Evolutionary conservation across 1,140 invertebrate species (phyloP), one percentile per base, ranked within the genome.

Genomic region (Papilio polyxenes): DNA sequence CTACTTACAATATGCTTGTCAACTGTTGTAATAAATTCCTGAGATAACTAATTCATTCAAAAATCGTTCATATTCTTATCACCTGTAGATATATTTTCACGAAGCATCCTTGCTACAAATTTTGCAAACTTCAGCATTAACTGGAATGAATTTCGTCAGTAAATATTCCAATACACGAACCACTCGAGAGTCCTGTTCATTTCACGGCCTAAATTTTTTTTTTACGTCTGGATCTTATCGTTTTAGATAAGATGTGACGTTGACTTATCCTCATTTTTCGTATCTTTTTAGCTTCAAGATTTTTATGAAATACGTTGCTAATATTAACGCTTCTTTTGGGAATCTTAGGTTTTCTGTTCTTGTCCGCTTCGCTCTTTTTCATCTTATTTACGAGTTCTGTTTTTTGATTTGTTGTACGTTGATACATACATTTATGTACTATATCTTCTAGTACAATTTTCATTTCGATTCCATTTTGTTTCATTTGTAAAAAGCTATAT

Each of bases 191-290:
- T 15, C 44, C 20, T 48, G 48, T 77, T 77, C 49, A 77, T 77
- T 77, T 77, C 49, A 23, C 49, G 11, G 11, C 20, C 48, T 48
- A 75, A 20, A 77, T 31, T 77, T 77, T 77, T 77, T 77, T 53
- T 23, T 49, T 8, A 20, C 75, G 49, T 53, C 75, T 77, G 75
- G 15, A 11, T 53, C 75, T 56, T 77, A 77, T 77, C 75, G 75
- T 20, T 77, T 53, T 6, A 77, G 75, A 72, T 72, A 72, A 37
- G 65, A 77, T 77, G 48, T 77, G 75, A 77, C 75, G 75, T 77
- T 77, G 75, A 77, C 75, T 77, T 77, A 53, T 23, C 3, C 17
- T 49, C 48, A 48, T 51, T 23, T 76, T 23, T 20, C 44, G 0
- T 31, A 65, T 31, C 62, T 65, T 31, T 65, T 65, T 65, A 23